A percentile compares a stretch with the other conserved stretches of the same genome.
phyloP scores from a whole-genome alignment of 2,888 invertebrate species.

The Spodoptera picta region DNA sequence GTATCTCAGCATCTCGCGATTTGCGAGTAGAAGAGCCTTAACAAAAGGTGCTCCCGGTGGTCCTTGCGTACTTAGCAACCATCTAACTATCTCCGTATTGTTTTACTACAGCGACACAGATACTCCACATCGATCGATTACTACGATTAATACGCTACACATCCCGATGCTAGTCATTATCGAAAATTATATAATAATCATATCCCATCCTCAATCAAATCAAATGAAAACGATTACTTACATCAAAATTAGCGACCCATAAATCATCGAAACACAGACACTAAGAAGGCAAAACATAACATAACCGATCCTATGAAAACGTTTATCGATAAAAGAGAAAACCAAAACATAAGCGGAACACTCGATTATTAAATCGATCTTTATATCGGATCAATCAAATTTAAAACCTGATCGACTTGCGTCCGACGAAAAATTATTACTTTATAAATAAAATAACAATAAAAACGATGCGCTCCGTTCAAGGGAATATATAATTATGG shows the following conservation, averaged over 20 bases:
- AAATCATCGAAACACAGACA: slow-evolving; percentile 74
- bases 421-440: slow-evolving; percentile 86
- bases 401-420: slow-evolving; percentile 86
- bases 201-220: slow-evolving; percentile 42
- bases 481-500: slow-evolving; percentile 89
- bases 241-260: slow-evolving; percentile 71
- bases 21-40: slow-evolving; percentile 80
- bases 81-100: slow-evolving; percentile 73
- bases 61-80: slow-evolving; percentile 73
- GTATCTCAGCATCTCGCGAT: slow-evolving; percentile 85
- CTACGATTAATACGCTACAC: slow-evolving; percentile 34
- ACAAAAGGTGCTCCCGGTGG: slow-evolving; percentile 86
- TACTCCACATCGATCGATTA: slow-evolving; percentile 43
- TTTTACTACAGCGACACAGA: slow-evolving; percentile 63
- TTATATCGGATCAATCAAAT: slow-evolving; percentile 89
- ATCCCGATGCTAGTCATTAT: slow-evolving; percentile 23
- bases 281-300: slow-evolving; percentile 73
- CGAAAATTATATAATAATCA: slow-evolving; percentile 41
- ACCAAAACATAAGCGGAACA: slow-evolving; percentile 80
- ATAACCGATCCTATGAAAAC: slow-evolving; percentile 77
- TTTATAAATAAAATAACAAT: slow-evolving; percentile 89
- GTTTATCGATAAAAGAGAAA: slow-evolving; percentile 82
- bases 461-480: slow-evolving; percentile 86
- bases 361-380: slow-evolving; percentile 87
- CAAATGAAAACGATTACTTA: slow-evolving; percentile 58